These are phyloP conservation scores for Pycnonotus jocosus DNA, from an alignment of 2,113 vertebrate genomes.

Conservation along the genomic window DNA sequence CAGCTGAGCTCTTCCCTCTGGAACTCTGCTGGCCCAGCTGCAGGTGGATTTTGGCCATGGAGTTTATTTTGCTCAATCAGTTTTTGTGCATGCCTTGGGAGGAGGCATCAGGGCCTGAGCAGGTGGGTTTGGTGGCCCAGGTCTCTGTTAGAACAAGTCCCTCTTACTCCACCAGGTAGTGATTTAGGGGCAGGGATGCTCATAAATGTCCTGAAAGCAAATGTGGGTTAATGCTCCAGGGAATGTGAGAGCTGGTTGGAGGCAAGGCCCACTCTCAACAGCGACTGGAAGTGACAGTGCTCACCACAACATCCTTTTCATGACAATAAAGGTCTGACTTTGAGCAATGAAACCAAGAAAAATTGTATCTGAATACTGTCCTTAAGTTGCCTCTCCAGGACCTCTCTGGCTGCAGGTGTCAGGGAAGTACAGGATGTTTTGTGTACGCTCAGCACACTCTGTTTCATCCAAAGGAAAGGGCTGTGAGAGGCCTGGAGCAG, in stretches of 20 bases:
- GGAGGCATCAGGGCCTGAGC: neutral
- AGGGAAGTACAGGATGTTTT: neutral
- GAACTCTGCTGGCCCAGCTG: neutral
- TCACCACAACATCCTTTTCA: neutral
- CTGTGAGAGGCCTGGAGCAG: neutral
- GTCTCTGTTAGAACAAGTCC: neutral
- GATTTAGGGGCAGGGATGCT: neutral
- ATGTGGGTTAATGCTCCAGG: neutral
- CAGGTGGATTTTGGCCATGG: neutral
- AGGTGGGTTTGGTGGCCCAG: neutral
- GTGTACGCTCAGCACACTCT: fast-evolving
- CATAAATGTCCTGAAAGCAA: neutral
- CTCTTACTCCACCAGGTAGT: neutral
- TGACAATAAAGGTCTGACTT: neutral
- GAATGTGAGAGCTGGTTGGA: neutral
- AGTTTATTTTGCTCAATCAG: neutral
- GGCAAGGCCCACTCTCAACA: neutral
- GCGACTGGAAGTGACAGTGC: neutral
- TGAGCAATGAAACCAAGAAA: neutral
- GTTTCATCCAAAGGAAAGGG: neutral
- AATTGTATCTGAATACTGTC: neutral
- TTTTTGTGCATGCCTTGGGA: neutral
- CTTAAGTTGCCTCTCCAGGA: neutral
- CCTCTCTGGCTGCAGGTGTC: neutral
- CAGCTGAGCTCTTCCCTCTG: neutral